A percentile compares a stretch with the other conserved stretches of the same genome.
Conservation (phyloP, 2,113 vertebrate species). For the Crocuta crocuta region DNA sequence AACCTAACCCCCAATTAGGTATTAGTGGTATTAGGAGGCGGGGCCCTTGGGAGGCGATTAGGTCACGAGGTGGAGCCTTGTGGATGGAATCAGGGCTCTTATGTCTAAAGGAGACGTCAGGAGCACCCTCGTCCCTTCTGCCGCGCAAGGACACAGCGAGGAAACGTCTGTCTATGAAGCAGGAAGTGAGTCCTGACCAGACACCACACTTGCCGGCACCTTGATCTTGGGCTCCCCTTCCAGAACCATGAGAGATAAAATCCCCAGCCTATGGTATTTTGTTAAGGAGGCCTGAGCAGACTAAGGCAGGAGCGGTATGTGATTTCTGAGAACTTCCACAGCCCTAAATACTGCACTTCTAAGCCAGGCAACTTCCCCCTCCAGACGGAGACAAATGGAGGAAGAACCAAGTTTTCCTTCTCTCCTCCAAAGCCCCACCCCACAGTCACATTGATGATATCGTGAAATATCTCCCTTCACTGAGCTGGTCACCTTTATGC, state of each 20-base stretch:
- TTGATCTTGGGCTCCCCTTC: neutral
- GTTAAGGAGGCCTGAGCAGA: neutral
- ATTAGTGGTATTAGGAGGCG: neutral
- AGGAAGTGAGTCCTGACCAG: neutral
- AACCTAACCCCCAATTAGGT: neutral
- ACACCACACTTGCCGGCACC: neutral
- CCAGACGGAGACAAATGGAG: neutral
- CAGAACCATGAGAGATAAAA: neutral
- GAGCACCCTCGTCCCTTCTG: neutral
- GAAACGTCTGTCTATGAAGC: neutral
- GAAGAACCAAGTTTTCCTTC: neutral
- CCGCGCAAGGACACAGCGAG: neutral
- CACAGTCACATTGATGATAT: fast-evolving
- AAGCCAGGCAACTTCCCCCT: neutral
- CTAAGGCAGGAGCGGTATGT: neutral
- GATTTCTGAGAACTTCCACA: neutral
- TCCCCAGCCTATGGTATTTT: neutral
- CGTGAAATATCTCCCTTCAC: neutral
- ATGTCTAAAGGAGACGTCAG: neutral
- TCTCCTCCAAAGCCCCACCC: neutral
- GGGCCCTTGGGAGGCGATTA: neutral
- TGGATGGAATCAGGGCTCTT: neutral
- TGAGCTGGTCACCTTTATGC: neutral
- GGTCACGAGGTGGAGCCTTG: neutral
- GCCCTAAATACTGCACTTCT: neutral